A percentile compares a stretch with the other conserved stretches of the same genome.
Conservation (phyloP, 1,140 invertebrate species). For the Apis mellifera region DNA sequence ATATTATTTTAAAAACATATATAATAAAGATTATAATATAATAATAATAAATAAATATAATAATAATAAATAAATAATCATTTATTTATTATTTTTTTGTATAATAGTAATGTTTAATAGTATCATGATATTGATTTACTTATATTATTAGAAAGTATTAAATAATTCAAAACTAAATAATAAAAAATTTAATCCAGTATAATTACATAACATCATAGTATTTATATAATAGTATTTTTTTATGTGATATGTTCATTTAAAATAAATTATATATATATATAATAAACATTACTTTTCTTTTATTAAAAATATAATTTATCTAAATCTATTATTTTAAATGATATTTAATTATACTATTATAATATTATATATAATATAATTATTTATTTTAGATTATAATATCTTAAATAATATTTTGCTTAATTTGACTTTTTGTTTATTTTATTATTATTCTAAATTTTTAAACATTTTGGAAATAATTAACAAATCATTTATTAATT, state of each 20-base stretch:
- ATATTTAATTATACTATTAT: background rate
- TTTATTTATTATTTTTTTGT: background rate
- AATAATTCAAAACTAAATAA: no score
- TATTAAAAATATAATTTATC: background rate
- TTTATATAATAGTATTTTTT: no score
- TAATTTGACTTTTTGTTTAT: background rate
- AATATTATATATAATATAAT: background rate
- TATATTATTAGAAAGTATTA: no score
- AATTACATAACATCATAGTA: no score
- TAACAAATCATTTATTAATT: background rate
- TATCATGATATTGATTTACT: no score
- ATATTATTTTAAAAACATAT: conserved; percentile 8
- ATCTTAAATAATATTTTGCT: conserved; percentile 30
- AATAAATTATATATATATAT: no score
- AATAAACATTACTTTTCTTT: no score
- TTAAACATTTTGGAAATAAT: background rate
- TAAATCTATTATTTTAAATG: background rate
- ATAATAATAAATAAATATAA: no score
- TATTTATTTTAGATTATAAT: background rate
- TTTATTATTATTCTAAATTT: background rate
- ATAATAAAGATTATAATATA: no score
- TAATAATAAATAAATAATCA: background rate
- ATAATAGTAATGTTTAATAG: no score
- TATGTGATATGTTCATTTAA: no score
- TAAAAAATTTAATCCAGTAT: no score